Evolutionary conservation across 2,797 vertebrate species (phyloP).

Genomic region (Sebastes baramenuke): DNA sequence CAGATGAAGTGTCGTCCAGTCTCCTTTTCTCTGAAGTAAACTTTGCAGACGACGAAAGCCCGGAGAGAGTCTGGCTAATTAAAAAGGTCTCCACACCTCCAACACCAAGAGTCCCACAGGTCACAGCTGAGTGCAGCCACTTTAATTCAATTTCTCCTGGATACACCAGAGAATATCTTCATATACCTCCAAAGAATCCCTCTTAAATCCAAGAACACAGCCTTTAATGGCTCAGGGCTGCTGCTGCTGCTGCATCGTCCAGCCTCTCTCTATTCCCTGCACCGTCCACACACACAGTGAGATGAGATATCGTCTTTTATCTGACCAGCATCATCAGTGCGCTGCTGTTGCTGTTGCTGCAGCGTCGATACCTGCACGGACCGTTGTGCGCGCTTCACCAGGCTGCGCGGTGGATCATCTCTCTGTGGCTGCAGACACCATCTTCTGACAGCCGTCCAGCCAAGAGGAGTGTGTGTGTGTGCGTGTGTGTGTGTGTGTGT

Average conservation of each 20-base stretch:
- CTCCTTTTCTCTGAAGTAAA: constrained; percentile 50
- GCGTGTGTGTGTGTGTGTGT: not conserved
- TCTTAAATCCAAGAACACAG: constrained; percentile 30
- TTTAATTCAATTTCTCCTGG: constrained; percentile 39
- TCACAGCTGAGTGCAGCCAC: constrained; percentile 49
- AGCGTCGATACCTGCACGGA: constrained; percentile 1
- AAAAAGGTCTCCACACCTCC: constrained; percentile 51
- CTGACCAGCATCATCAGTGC: constrained; percentile 15
- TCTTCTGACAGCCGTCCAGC: constrained; percentile 68
- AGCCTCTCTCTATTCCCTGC: constrained; percentile 14
- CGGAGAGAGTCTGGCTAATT: constrained; percentile 62
- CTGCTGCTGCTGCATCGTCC: constrained; percentile 17
- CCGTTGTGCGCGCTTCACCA: constrained; percentile 30
- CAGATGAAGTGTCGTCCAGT: not conserved
- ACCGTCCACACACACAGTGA: constrained; percentile 13
- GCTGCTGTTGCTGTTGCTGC: not conserved
- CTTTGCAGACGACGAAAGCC: constrained; percentile 64
- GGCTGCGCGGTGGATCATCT: constrained; percentile 21
- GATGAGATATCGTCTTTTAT: constrained; percentile 11
- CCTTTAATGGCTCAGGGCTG: constrained; percentile 7
- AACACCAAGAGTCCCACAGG: constrained; percentile 54
- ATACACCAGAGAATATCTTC: constrained; percentile 6
- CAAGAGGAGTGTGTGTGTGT: not conserved
- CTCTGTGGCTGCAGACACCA: constrained; percentile 63
- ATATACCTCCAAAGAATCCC: constrained; percentile 32